Percentiles rank a stretch among this genome's conserved stretches.
Evolutionary conservation across 2,888 invertebrate species (phyloP).

Genomic region (Drosophila phalerata): DNA sequence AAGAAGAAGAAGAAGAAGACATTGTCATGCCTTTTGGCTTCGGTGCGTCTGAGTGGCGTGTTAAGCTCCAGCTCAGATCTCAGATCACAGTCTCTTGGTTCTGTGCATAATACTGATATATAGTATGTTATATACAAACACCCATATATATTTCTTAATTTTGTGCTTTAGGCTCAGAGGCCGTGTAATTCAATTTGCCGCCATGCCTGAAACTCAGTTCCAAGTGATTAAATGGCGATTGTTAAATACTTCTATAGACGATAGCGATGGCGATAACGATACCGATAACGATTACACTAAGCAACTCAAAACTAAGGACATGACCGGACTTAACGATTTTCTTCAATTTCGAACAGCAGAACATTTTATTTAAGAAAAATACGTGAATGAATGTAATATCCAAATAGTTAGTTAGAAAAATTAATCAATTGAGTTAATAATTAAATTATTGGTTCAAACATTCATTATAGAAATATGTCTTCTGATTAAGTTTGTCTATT

Average conservation of each 20-base stretch:
- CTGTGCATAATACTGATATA: not conserved
- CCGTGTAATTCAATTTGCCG: slow-evolving; percentile 52
- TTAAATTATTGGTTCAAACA: too few species aligned
- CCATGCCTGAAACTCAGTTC: slow-evolving; percentile 19
- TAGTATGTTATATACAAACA: too few species aligned
- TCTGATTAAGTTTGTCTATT: too few species aligned
- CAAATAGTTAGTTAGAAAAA: too few species aligned
- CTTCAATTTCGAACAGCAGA: too few species aligned
- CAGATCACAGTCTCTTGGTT: slow-evolving; percentile 11
- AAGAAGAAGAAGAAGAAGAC: slow-evolving; percentile 6
- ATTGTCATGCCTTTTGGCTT: slow-evolving; percentile 45
- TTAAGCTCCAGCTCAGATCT: slow-evolving; percentile 41
- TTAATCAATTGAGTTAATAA: too few species aligned
- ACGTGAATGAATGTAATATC: too few species aligned
- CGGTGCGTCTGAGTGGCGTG: slow-evolving; percentile 41
- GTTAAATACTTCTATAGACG: not conserved
- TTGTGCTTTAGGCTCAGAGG: slow-evolving; percentile 7
- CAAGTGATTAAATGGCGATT: slow-evolving; percentile 64
- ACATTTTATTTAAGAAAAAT: too few species aligned
- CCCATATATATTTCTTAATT: not conserved
- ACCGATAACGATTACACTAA: not conserved
- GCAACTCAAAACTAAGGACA: too few species aligned
- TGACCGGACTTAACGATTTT: too few species aligned
- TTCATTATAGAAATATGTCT: too few species aligned
- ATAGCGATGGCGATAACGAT: slow-evolving; percentile 2